These are phyloP conservation scores for Aplysia californica DNA, from an alignment of 1,140 invertebrate species.

Conservation along the genomic window DNA sequence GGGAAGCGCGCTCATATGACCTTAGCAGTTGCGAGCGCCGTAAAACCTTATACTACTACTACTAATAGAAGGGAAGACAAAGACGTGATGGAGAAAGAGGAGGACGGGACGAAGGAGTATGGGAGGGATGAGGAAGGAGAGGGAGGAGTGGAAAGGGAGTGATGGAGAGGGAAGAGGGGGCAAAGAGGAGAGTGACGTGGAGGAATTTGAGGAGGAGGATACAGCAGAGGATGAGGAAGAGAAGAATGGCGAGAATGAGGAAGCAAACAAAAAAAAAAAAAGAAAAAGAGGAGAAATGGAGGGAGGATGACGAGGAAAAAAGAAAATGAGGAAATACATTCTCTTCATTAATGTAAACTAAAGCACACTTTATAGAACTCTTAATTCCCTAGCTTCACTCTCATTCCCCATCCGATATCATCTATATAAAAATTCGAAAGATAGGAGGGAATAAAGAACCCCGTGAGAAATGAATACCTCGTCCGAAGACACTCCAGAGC, in stretches of 20 bases:
- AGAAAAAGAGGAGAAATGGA: conserved; percentile 6
- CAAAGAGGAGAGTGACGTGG: not conserved
- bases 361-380: no score
- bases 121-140: not conserved
- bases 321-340: not conserved
- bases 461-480: no score
- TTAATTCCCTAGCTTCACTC: no score
- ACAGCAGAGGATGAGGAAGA: not conserved
- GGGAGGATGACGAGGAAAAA: not conserved
- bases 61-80: no score
- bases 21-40: no score
- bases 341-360: no score
- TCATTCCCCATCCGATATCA: no score
- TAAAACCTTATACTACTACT: no score
- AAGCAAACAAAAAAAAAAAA: not conserved
- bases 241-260: not conserved
- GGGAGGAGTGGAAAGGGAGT: conserved; percentile 2
- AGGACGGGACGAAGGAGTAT: not conserved
- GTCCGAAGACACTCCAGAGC: no score
- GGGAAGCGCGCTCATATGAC: no score
- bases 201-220: conserved; percentile 2
- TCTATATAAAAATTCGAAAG: not conserved
- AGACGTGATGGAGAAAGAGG: no score
- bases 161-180: conserved; percentile 4
- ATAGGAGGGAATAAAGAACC: not conserved